Conservation (phyloP, 1,140 invertebrate species). For the Armadillidium nasatum region DNA sequence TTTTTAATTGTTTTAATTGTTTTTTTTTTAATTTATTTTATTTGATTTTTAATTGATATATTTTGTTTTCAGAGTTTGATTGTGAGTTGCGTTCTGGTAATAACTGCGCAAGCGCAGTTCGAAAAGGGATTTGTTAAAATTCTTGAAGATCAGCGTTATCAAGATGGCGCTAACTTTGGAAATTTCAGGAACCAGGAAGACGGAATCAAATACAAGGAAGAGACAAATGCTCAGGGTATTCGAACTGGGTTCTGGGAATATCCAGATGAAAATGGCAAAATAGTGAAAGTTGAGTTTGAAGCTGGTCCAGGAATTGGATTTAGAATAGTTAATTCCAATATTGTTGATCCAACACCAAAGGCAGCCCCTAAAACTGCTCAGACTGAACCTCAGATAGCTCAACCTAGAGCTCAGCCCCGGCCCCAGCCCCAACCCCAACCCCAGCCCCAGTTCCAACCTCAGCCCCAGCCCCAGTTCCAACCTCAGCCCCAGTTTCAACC, state of each 20-base stretch:
- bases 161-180: constrained; percentile 38
- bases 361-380: no score
- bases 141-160: constrained; percentile 41
- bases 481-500: neutral
- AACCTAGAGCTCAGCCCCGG: neutral
- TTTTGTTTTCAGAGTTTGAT: neutral
- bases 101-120: constrained; percentile 31
- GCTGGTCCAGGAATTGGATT: constrained; percentile 43
- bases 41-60: neutral
- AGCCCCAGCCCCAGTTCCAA: neutral
- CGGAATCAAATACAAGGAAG: constrained; percentile 41
- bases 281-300: constrained; percentile 38
- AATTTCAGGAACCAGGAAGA: constrained; percentile 43
- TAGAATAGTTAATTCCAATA: constrained; percentile 41
- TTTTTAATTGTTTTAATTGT: no score
- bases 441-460: neutral
- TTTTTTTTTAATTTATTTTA: neutral
- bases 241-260: constrained; percentile 42
- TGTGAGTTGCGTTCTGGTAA: neutral
- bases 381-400: no score
- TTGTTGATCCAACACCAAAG: constrained; percentile 23
- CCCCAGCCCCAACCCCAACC: no score
- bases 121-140: constrained; percentile 38
- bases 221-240: constrained; percentile 33
- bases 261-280: constrained; percentile 16